Conservation (phyloP, 1,140 invertebrate species). For the Catajapyx aquilonaris region DNA sequence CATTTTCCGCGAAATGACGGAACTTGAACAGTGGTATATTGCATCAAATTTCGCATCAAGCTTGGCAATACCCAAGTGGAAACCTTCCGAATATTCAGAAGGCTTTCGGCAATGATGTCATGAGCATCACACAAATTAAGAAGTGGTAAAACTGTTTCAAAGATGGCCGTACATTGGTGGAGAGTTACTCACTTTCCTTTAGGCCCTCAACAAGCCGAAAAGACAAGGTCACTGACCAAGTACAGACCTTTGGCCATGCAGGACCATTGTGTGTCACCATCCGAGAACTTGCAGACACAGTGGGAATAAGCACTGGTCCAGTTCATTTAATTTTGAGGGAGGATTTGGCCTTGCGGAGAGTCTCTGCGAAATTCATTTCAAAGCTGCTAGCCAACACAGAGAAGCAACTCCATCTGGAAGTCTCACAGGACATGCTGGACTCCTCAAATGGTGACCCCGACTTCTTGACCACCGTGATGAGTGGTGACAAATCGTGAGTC, state of each 20-base stretch:
- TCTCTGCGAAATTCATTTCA: constrained; percentile 11
- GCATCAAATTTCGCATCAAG: constrained; percentile 10
- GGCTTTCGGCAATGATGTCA: constrained; percentile 9
- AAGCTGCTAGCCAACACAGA: constrained; percentile 9
- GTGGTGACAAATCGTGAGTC: no score
- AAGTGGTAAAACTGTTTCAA: constrained; percentile 13
- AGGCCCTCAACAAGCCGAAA: constrained; percentile 11
- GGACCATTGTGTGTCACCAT: constrained; percentile 13
- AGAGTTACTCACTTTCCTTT: constrained; percentile 9
- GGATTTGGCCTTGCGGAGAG: constrained; percentile 11
- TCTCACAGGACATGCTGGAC: no score
- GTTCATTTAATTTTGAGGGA: constrained; percentile 9
- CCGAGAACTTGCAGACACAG: constrained; percentile 8
- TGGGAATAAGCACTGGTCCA: constrained; percentile 4
- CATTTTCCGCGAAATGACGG: background rate
- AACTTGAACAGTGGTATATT: constrained; percentile 6
- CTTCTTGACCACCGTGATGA: no score
- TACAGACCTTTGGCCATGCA: constrained; percentile 5
- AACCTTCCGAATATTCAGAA: constrained; percentile 10
- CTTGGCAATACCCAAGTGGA: constrained; percentile 9
- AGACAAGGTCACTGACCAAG: constrained; percentile 10
- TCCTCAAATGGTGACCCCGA: no score
- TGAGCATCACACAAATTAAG: constrained; percentile 11
- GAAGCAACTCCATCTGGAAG: no score
- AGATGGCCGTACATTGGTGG: constrained; percentile 13